These are phyloP conservation scores for Anguilla rostrata DNA, from an alignment of 2,113 vertebrate species.

Conservation along the genomic window DNA sequence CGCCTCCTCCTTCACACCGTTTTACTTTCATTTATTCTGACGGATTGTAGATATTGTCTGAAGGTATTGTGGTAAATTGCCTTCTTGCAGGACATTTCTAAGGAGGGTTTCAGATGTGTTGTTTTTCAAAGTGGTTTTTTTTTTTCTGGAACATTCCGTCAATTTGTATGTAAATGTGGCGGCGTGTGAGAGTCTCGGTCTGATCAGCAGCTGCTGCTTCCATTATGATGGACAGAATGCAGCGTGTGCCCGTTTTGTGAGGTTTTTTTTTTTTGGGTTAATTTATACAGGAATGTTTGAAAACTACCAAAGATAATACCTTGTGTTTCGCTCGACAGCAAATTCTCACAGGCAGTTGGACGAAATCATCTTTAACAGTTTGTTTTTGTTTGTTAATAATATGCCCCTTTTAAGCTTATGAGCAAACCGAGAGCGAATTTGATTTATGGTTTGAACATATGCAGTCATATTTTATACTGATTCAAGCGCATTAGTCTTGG, in stretches of 20 bases:
- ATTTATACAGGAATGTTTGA: not conserved
- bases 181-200: not conserved
- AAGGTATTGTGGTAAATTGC: not conserved
- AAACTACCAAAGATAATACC: not conserved
- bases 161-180: not conserved
- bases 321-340: not conserved
- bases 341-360: not conserved
- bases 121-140: not conserved
- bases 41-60: not conserved
- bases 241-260: not conserved
- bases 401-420: not conserved
- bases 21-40: not conserved
- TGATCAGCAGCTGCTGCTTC: not conserved
- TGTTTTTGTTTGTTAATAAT: not conserved
- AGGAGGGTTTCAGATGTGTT: not conserved
- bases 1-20: not conserved
- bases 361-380: not conserved
- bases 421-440: not conserved
- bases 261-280: not conserved
- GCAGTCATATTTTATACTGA: constrained; percentile 31
- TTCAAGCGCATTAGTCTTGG: constrained; percentile 31
- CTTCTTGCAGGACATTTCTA: not conserved
- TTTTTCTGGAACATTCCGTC: not conserved
- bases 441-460: constrained; percentile 34
- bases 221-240: not conserved